Conservation (phyloP, 1,140 invertebrate species). For the Drosophila rufa region DNA sequence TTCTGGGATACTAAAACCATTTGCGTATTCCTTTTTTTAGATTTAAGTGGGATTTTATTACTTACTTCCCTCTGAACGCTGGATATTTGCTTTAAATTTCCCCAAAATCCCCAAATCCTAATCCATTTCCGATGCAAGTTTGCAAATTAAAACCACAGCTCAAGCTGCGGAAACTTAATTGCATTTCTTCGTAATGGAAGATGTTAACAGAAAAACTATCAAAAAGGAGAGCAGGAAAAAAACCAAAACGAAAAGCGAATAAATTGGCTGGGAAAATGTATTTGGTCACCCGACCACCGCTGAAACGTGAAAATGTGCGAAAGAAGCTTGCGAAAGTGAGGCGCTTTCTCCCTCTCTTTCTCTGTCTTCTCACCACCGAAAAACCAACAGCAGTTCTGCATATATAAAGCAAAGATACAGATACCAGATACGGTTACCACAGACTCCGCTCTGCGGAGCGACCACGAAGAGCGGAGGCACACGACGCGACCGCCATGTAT, state of each 20-base stretch:
- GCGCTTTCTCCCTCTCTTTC: slow-evolving; percentile 41
- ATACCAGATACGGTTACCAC: slow-evolving; percentile 14
- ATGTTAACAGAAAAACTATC: slow-evolving; percentile 28
- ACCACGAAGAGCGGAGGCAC: slow-evolving; percentile 18
- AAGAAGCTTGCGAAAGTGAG: slow-evolving; percentile 30
- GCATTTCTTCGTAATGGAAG: slow-evolving; percentile 27
- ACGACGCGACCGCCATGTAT: slow-evolving; percentile 20
- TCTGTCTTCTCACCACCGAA: neutral
- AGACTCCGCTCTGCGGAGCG: neutral
- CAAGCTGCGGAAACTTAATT: slow-evolving; percentile 13
- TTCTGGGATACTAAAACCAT: no score
- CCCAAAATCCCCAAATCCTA: neutral
- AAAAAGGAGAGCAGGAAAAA: slow-evolving; percentile 13
- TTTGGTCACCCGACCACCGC: neutral
- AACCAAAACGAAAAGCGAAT: slow-evolving; percentile 7
- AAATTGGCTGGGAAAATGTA: slow-evolving; percentile 58
- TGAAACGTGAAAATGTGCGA: slow-evolving; percentile 18
- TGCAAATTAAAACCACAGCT: slow-evolving; percentile 28
- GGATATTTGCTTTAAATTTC: neutral
- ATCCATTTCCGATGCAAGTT: slow-evolving; percentile 3
- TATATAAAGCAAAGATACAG: slow-evolving; percentile 30
- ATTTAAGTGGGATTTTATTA: neutral
- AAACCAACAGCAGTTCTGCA: slow-evolving; percentile 43
- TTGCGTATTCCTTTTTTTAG: no score
- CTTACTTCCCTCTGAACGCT: neutral